These are phyloP conservation scores for Caenorhabditis sp. DNA, from an alignment of 2,888 invertebrate species.

Conservation along the genomic window DNA sequence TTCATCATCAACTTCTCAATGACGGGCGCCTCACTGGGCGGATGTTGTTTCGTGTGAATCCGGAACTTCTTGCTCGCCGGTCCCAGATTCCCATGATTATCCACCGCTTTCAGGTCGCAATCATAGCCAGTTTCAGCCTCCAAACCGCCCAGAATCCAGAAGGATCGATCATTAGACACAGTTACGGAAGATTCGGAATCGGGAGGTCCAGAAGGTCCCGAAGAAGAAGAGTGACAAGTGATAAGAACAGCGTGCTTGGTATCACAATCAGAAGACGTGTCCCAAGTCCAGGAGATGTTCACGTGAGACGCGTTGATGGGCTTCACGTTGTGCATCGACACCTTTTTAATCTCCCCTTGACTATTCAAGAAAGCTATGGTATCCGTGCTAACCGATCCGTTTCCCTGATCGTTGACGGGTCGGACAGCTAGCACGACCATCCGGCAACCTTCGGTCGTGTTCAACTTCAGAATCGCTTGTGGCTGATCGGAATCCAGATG, in stretches of 20 bases:
- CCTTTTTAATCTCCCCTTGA: constrained; percentile 72
- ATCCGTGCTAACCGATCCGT: constrained; percentile 71
- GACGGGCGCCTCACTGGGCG: constrained; percentile 69
- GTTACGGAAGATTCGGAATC: too few species aligned
- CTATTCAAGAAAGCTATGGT: constrained; percentile 75
- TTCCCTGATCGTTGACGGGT: constrained; percentile 78
- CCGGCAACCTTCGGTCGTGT: constrained; percentile 69
- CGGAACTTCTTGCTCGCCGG: constrained; percentile 48
- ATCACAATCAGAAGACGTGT: constrained; percentile 58
- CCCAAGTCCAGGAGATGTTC: constrained; percentile 78
- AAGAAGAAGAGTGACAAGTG: constrained; percentile 24
- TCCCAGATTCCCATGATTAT: constrained; percentile 71
- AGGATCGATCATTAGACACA: constrained; percentile 67
- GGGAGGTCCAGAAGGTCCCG: too few species aligned
- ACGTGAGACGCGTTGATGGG: constrained; percentile 77
- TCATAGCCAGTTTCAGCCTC: constrained; percentile 71
- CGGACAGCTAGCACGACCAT: constrained; percentile 76
- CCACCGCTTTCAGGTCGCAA: constrained; percentile 73
- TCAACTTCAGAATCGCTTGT: constrained; percentile 66
- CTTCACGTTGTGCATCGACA: constrained; percentile 66
- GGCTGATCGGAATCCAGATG: constrained; percentile 59
- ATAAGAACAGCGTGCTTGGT: constrained; percentile 59
- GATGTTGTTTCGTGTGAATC: constrained; percentile 73
- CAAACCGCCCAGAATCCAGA: constrained; percentile 71
- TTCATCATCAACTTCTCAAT: constrained; percentile 71